phyloP scores from a whole-genome alignment of 1,140 invertebrate genomes.

The Drosophila triauraria region DNA sequence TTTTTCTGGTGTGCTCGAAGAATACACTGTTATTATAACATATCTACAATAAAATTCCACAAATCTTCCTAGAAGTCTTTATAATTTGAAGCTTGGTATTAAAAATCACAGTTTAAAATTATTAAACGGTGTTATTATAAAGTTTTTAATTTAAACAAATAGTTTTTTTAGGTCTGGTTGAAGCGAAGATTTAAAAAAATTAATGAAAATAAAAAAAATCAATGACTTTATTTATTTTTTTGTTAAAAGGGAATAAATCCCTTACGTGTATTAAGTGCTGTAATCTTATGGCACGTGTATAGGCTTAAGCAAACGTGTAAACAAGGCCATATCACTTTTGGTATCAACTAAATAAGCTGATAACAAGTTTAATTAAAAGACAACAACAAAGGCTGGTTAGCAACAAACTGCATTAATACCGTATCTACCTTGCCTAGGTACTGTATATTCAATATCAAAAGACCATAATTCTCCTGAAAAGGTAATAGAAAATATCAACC shows the following conservation, averaged over 20 bases:
- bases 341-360: background rate
- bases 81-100: no score
- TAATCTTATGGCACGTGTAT: background rate
- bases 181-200: no score
- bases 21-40: background rate
- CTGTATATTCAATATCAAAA: background rate
- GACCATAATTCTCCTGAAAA: background rate
- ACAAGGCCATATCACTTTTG: background rate
- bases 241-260: background rate
- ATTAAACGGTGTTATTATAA: no score
- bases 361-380: constrained; percentile 1
- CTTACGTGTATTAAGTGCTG: background rate
- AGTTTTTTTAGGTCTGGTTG: no score
- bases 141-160: no score
- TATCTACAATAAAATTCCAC: no score
- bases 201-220: no score
- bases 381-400: background rate
- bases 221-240: no score
- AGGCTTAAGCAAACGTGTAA: background rate
- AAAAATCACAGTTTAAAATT: no score
- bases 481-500: background rate
- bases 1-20: no score
- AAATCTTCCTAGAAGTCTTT: no score
- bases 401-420: background rate
- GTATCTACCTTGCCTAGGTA: no score